Evolutionary conservation across 2,797 vertebrate species (phyloP).

Genomic region (Sphenopsis melanotis): DNA sequence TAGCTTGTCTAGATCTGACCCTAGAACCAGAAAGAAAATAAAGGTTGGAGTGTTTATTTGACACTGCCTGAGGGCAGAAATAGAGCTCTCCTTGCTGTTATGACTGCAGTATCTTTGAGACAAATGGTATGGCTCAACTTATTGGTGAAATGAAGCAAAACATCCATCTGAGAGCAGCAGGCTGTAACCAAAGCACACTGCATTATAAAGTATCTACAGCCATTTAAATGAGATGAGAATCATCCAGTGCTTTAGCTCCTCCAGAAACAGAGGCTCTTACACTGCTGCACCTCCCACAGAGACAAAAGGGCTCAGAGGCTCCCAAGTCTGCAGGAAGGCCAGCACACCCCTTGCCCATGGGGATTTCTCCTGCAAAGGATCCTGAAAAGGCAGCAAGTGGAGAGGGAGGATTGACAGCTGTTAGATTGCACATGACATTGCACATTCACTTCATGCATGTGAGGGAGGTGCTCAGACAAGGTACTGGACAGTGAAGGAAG

Average conservation of each 20-base stretch:
- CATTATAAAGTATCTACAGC: not conserved
- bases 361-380: not conserved
- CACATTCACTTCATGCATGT: not conserved
- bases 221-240: not conserved
- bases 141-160: not conserved
- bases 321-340: not conserved
- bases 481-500: not conserved
- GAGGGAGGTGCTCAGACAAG: not conserved
- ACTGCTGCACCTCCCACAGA: not conserved
- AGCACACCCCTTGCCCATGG: not conserved
- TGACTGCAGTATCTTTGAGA: not conserved
- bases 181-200: not conserved
- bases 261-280: rapidly evolving
- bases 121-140: not conserved
- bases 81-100: not conserved
- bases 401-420: not conserved
- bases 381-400: not conserved
- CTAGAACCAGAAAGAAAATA: not conserved
- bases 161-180: not conserved
- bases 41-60: not conserved
- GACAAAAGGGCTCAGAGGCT: not conserved
- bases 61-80: not conserved
- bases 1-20: not conserved
- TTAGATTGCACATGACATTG: not conserved
- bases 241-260: not conserved